phyloP scores from a whole-genome alignment of 2,888 invertebrate genomes.

The Drosophila mercatorum region DNA sequence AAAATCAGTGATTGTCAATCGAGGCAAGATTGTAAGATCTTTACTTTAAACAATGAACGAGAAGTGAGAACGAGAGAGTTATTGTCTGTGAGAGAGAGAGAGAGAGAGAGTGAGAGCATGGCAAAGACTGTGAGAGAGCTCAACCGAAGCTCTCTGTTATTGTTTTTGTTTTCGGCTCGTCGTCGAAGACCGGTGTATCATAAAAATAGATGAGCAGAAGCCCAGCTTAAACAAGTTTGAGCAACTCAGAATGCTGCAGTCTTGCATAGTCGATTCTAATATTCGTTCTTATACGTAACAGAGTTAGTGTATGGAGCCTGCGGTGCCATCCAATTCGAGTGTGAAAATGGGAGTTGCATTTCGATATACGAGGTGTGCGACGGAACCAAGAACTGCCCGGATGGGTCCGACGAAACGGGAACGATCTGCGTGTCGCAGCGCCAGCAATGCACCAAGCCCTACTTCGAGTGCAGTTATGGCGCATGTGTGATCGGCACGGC shows the following conservation, averaged over 20 bases:
- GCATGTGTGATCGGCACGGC: conserved; percentile 75
- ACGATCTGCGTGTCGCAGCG: conserved; percentile 69
- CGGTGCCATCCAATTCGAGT: conserved; percentile 60
- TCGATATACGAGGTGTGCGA: conserved; percentile 68
- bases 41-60: neutral
- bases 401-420: conserved; percentile 80
- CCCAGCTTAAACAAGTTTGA: neutral
- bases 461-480: conserved; percentile 83
- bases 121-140: neutral
- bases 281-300: neutral
- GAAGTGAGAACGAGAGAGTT: too few relatives aligned
- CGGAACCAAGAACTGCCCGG: conserved; percentile 74
- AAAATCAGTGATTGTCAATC: conserved; percentile 14
- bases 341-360: conserved; percentile 80
- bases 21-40: conserved; percentile 17
- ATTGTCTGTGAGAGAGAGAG: neutral
- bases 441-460: conserved; percentile 66
- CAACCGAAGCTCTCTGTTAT: conserved; percentile 41
- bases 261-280: neutral
- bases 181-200: neutral
- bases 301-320: conserved; percentile 51
- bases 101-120: neutral
- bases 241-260: neutral
- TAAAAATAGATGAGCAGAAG: neutral
- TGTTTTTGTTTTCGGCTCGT: conserved; percentile 4